phyloP scores from a whole-genome alignment of 2,888 invertebrate genomes.

The Saturnia japonica region DNA sequence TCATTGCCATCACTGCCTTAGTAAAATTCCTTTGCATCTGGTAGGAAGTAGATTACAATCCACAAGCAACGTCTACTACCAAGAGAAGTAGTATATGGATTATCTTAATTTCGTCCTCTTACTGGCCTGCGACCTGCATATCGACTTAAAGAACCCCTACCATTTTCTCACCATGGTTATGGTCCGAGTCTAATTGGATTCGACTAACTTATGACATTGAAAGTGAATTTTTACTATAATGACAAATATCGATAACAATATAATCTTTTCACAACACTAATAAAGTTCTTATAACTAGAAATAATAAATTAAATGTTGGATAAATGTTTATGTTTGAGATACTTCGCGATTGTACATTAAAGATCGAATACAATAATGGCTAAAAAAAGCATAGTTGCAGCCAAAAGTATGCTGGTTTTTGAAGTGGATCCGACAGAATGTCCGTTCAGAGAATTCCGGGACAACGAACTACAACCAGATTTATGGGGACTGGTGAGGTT shows the following conservation, averaged over 20 bases:
- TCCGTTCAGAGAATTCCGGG: conserved; percentile 70
- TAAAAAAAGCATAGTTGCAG: conserved; percentile 31
- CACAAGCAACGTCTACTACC: too few relatives aligned
- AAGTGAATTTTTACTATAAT: too few relatives aligned
- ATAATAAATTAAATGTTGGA: neutral
- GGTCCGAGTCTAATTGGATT: too few relatives aligned
- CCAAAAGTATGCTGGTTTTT: conserved; percentile 33
- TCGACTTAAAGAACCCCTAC: too few relatives aligned
- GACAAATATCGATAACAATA: neutral
- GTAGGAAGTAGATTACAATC: too few relatives aligned
- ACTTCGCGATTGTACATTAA: neutral
- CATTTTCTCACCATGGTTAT: too few relatives aligned
- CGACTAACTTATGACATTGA: too few relatives aligned
- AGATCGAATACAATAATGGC: conserved; percentile 30
- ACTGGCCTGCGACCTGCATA: too few relatives aligned
- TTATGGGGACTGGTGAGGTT: conserved; percentile 67
- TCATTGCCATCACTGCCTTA: too few relatives aligned
- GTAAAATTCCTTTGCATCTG: too few relatives aligned
- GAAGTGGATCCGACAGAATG: conserved; percentile 57
- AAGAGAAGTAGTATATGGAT: too few relatives aligned
- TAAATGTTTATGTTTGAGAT: neutral
- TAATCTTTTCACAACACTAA: neutral
- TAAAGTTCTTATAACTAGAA: neutral
- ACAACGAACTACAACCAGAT: conserved; percentile 61
- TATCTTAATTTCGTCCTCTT: too few relatives aligned